A percentile compares a stretch with the other conserved stretches of the same genome.
These are phyloP conservation scores for Hafferia zeledoni DNA, from an alignment of 2,797 vertebrate species.

Conservation along the genomic window DNA sequence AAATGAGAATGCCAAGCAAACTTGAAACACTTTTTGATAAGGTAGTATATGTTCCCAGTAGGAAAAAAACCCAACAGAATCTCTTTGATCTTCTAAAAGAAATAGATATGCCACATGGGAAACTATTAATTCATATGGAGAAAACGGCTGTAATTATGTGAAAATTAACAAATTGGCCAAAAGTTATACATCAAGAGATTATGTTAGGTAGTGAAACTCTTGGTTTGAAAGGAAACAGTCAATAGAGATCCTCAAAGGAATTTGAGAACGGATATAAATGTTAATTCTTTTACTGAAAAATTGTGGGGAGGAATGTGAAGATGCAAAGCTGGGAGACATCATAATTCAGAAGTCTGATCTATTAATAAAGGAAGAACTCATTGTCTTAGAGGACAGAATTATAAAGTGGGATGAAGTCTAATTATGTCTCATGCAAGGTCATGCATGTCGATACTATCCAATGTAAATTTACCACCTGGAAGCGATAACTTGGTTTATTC, in stretches of 20 bases:
- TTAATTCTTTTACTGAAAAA: background rate
- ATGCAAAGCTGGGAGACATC: background rate
- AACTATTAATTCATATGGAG: background rate
- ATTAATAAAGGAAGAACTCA: background rate
- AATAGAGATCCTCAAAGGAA: background rate
- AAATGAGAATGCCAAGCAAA: background rate
- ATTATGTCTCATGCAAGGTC: background rate
- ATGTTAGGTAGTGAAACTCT: background rate
- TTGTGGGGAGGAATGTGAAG: background rate
- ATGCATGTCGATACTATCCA: background rate
- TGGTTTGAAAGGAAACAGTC: background rate
- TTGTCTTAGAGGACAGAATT: background rate
- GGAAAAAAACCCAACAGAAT: background rate
- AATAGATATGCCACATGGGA: background rate
- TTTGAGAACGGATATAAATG: background rate
- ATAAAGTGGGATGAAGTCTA: background rate
- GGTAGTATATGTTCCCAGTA: background rate
- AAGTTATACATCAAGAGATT: background rate
- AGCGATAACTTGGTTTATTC: background rate
- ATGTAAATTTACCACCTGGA: background rate
- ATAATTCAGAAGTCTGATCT: background rate
- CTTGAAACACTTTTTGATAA: background rate
- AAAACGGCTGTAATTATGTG: constrained; percentile 17
- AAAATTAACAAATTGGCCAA: constrained; percentile 30
- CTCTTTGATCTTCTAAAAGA: constrained; percentile 11